These are phyloP conservation scores for Adoxophyes honmai DNA, from an alignment of 1,140 invertebrate genomes.

Conservation along the genomic window DNA sequence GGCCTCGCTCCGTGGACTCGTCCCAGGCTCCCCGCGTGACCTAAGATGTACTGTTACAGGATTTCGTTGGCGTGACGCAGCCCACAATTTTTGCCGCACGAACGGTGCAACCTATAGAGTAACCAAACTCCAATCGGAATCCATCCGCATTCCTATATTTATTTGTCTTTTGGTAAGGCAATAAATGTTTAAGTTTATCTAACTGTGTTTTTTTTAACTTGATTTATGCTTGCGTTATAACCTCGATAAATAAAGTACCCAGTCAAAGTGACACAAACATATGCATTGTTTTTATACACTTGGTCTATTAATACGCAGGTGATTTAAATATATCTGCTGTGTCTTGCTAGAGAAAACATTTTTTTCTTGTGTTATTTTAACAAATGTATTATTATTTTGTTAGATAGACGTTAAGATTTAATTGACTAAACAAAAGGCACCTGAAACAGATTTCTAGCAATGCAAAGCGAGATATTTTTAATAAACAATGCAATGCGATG, in stretches of 20 bases:
- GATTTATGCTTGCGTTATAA: conserved; percentile 35
- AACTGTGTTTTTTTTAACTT: conserved; percentile 27
- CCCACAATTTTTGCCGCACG: conserved; percentile 12
- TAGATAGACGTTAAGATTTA: too few relatives aligned
- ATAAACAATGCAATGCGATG: conserved; percentile 2
- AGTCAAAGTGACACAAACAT: neutral
- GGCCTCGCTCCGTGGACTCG: conserved; percentile 55
- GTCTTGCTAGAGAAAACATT: conserved; percentile 1
- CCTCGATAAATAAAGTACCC: neutral
- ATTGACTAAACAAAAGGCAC: neutral
- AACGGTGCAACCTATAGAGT: conserved; percentile 25
- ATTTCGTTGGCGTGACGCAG: conserved; percentile 62
- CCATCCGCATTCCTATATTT: conserved; percentile 60
- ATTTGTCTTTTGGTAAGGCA: conserved; percentile 45
- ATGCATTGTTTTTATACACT: neutral
- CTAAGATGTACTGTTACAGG: conserved; percentile 64
- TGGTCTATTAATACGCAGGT: neutral
- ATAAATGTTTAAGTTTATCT: conserved; percentile 47
- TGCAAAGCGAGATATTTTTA: neutral
- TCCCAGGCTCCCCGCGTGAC: conserved; percentile 51
- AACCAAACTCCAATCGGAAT: conserved; percentile 33
- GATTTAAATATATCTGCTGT: neutral
- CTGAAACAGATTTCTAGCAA: conserved; percentile 3
- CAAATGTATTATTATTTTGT: neutral
- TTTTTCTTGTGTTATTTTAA: too few relatives aligned